Evolutionary conservation across 2,113 vertebrate genomes (phyloP).

Genomic region (Poicephalus gulielmi): DNA sequence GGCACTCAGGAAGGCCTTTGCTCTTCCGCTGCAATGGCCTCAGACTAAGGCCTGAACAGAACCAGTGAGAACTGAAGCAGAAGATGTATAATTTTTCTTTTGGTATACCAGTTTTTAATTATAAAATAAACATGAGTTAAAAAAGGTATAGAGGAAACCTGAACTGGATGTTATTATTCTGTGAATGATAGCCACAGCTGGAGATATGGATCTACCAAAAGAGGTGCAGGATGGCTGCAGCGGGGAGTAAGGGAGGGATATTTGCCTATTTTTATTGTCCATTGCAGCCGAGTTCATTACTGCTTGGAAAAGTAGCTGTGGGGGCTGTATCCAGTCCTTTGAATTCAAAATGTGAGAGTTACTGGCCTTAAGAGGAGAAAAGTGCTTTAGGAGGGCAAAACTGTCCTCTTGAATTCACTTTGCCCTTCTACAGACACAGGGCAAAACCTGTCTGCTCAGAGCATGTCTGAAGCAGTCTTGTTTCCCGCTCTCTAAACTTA

Average conservation of each 20-base stretch:
- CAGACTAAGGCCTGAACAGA: neutral
- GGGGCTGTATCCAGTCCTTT: neutral
- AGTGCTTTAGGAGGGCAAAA: neutral
- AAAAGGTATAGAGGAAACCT: neutral
- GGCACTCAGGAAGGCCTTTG: neutral
- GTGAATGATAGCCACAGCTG: neutral
- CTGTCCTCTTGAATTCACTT: neutral
- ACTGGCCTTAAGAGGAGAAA: neutral
- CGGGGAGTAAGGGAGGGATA: fast-evolving
- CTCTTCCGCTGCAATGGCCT: neutral
- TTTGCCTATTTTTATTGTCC: neutral
- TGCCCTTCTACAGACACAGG: neutral
- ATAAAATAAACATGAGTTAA: neutral
- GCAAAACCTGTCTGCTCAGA: neutral
- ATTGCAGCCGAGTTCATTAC: neutral
- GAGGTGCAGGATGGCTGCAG: neutral
- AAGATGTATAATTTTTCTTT: neutral
- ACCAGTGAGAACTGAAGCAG: neutral
- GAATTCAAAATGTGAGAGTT: neutral
- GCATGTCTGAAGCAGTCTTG: neutral
- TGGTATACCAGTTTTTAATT: neutral
- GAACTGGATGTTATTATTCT: neutral
- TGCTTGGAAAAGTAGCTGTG: neutral
- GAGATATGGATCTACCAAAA: neutral
- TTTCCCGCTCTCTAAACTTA: neutral